Evolutionary conservation across 1,140 invertebrate species (phyloP).

Genomic region (Scaptomyza montana): DNA sequence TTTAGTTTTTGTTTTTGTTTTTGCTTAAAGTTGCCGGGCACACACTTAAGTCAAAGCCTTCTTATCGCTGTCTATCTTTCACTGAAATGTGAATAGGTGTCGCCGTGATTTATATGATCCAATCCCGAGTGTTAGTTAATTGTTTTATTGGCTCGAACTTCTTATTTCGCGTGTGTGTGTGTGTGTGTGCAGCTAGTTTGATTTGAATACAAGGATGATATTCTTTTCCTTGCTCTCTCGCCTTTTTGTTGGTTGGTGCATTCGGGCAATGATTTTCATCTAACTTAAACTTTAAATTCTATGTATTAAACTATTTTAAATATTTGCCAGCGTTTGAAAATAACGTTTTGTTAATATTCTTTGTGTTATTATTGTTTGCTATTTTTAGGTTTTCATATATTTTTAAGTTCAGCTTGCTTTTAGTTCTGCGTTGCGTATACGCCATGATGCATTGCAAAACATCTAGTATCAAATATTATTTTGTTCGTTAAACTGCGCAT

Average conservation of each 20-base stretch:
- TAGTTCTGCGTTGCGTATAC: constrained; percentile 8
- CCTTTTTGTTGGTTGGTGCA: background rate
- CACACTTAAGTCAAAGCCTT: background rate
- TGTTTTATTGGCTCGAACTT: constrained; percentile 21
- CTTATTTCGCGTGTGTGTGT: constrained; percentile 18
- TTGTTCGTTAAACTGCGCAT: constrained; percentile 5
- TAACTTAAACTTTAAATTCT: too few species aligned
- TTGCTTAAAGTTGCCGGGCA: constrained; percentile 15
- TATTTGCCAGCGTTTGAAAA: background rate
- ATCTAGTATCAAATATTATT: too few species aligned
- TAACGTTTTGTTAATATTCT: background rate
- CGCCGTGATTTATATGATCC: constrained; percentile 27
- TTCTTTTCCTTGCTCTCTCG: background rate
- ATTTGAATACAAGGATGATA: constrained; percentile 20
- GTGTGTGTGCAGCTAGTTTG: constrained; percentile 35
- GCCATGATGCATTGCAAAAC: constrained; percentile 2
- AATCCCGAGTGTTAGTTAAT: constrained; percentile 14
- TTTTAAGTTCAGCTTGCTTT: background rate
- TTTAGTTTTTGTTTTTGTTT: background rate
- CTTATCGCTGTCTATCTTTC: constrained; percentile 31
- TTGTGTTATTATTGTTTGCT: background rate
- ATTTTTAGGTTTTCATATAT: background rate
- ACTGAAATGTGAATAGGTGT: background rate
- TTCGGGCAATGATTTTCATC: too few species aligned
- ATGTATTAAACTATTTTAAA: too few species aligned